Conservation (phyloP, 2,888 invertebrate species). For the Aphodius granarius region DNA sequence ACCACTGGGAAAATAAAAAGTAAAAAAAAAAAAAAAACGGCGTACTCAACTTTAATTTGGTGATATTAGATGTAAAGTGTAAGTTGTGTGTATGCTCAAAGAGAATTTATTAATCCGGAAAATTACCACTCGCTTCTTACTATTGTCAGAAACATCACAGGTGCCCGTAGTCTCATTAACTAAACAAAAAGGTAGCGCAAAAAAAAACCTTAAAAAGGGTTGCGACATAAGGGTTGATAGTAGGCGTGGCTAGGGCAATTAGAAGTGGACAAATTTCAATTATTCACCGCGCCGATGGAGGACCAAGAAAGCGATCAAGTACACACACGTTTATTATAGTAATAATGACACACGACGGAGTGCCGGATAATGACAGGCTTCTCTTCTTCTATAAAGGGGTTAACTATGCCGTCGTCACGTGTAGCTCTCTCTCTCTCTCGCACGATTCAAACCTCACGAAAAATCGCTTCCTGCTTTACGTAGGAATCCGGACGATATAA, state of each 20-base stretch:
- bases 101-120: neutral
- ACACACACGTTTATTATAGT: neutral
- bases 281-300: neutral
- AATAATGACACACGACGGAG: neutral
- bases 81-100: too few species aligned
- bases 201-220: neutral
- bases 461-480: neutral
- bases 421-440: neutral
- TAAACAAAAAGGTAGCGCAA: neutral
- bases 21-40: too few species aligned
- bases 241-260: neutral
- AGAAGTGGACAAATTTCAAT: neutral
- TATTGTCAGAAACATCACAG: neutral
- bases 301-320: neutral
- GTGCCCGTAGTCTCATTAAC: neutral
- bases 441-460: neutral
- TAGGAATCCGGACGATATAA: neutral
- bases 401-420: neutral
- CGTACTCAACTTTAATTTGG: too few species aligned
- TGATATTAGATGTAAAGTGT: neutral
- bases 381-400: neutral
- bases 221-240: neutral
- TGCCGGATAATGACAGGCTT: neutral
- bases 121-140: neutral
- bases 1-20: too few species aligned